Evolutionary conservation across 2,797 vertebrate genomes (phyloP).

Genomic region (Oryzias dopingdopingensis): DNA sequence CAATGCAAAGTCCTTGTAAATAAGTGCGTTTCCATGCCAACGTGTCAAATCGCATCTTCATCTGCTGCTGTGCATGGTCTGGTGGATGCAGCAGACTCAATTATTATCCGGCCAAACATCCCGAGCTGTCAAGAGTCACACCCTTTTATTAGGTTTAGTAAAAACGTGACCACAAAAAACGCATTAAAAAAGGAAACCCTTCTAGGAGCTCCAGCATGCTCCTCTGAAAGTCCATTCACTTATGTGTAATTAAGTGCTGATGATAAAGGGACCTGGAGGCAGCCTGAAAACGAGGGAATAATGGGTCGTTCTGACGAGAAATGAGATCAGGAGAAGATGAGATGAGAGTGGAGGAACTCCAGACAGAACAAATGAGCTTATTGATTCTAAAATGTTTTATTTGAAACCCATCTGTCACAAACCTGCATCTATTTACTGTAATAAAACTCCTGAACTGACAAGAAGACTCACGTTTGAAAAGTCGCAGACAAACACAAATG

Average conservation of each 20-base stretch:
- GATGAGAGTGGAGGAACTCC: too few species aligned
- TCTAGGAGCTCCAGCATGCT: constrained; percentile 38
- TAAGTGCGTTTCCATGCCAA: constrained; percentile 48
- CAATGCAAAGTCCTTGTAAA: constrained; percentile 6
- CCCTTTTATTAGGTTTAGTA: background rate
- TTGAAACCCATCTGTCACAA: too few species aligned
- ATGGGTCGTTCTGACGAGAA: constrained; percentile 4
- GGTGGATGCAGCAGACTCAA: constrained; percentile 1
- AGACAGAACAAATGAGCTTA: too few species aligned
- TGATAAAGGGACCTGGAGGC: constrained; percentile 28
- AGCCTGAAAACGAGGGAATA: constrained; percentile 42
- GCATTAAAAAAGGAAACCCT: constrained; percentile 15
- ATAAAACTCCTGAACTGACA: too few species aligned
- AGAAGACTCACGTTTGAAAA: too few species aligned
- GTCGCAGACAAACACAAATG: too few species aligned
- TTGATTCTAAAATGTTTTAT: too few species aligned
- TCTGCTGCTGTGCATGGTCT: constrained; percentile 1
- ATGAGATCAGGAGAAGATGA: too few species aligned
- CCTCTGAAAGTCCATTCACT: constrained; percentile 31
- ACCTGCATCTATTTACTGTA: too few species aligned
- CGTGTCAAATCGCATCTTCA: constrained; percentile 24
- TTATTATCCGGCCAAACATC: background rate
- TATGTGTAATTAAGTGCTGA: constrained; percentile 54
- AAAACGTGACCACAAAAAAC: background rate
- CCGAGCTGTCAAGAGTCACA: background rate